Evolutionary conservation across 2,113 vertebrate species (phyloP).

Genomic region (Cyrtonyx montezumae): DNA sequence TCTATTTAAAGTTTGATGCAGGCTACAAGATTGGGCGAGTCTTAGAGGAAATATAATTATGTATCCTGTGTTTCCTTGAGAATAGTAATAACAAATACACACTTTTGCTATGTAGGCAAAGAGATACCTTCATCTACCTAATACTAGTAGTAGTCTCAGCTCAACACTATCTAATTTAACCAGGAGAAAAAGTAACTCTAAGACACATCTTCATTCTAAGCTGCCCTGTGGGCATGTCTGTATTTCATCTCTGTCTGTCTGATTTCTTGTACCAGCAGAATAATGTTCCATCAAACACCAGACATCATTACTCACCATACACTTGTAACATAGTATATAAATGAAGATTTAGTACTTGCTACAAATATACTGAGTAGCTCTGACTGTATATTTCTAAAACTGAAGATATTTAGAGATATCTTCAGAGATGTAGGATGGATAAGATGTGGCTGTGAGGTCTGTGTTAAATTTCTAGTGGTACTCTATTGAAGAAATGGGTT

Average conservation of each 20-base stretch:
- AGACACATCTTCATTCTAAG: not conserved
- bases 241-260: not conserved
- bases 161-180: not conserved
- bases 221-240: fast-evolving
- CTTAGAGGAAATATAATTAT: not conserved
- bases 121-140: not conserved
- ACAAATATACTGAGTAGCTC: not conserved
- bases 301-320: not conserved
- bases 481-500: fast-evolving
- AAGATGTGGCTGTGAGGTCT: not conserved
- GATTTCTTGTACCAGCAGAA: not conserved
- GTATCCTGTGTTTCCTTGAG: fast-evolving
- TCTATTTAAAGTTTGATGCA: not conserved
- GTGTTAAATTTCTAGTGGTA: not conserved
- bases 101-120: not conserved
- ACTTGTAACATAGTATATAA: not conserved
- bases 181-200: not conserved
- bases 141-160: not conserved
- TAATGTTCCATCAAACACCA: not conserved
- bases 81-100: not conserved
- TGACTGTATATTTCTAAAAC: not conserved
- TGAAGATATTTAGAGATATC: not conserved
- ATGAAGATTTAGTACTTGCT: not conserved
- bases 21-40: not conserved
- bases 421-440: not conserved